A percentile compares a stretch with the other conserved stretches of the same genome.
Conservation (phyloP, 2,888 invertebrate species). For the Ferrisia virgata region DNA sequence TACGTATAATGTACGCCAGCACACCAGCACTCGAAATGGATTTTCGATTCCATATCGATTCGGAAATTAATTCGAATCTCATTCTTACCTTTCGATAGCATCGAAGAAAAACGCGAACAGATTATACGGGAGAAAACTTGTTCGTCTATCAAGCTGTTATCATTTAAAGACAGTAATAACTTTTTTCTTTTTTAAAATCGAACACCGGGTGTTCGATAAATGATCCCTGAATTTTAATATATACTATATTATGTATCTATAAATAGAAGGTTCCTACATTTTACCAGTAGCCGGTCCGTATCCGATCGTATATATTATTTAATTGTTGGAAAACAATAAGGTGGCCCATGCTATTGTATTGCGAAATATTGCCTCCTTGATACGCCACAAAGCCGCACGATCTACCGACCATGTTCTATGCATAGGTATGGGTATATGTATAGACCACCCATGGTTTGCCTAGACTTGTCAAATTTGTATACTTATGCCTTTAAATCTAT, state of each 20-base stretch:
- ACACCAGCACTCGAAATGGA: neutral
- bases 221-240: neutral
- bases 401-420: neutral
- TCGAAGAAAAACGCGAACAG: neutral
- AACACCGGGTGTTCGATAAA: neutral
- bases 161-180: slow-evolving; percentile 28
- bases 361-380: neutral
- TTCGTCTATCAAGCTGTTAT: slow-evolving; percentile 25
- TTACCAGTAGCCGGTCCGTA: neutral
- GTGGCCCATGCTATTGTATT: slow-evolving; percentile 18
- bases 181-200: neutral
- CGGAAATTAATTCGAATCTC: neutral
- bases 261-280: neutral
- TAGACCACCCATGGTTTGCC: slow-evolving; percentile 2
- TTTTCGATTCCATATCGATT: slow-evolving; percentile 28
- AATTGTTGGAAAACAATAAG: slow-evolving; percentile 25
- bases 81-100: neutral
- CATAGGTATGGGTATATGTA: too few species aligned
- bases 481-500: neutral
- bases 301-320: neutral
- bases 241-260: neutral
- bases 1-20: too few species aligned
- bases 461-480: slow-evolving; percentile 15
- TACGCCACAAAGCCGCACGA: neutral
- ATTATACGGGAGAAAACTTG: neutral